Evolutionary conservation across 1,140 invertebrate species (phyloP), one percentile per base, ranked within the genome.

Genomic region (Drosophila virilis): DNA sequence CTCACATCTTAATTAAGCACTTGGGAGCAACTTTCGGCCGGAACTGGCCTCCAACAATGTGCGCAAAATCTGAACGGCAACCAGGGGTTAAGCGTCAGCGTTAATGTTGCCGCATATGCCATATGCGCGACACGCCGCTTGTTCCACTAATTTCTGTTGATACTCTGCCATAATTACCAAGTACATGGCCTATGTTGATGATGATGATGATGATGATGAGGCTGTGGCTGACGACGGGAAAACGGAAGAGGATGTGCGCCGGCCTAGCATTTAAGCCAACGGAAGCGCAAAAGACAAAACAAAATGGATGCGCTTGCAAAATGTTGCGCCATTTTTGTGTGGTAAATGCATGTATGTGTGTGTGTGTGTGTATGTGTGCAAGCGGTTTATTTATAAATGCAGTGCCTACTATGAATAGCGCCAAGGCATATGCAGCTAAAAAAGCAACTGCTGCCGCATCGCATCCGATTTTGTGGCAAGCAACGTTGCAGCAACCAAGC

Each of bases 311-410:
- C 83, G 86, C 84, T 74, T 83, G 73, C 83, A 68, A 70, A 83
- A 72, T 76, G 73, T 80, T 89, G 80, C 74, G 80, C 80, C 82
- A 86, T 78, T 86, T 78, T 70, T 68, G 69, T 62, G 40, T n/a
- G 50, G 9, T 28, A 46, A 50, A 51, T 50, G 40, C 35, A n/a
- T 55, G 22, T 17, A 17, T 32, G 8, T 38, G 55, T 60, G 42
- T 35, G 12, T 38, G 37, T 50, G 57, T 48, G 42, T 60, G 58
- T 58, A 58, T 68, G 50, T 43, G 46, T 50, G 42, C 45, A 57
- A 71, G 84, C 59, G 84, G 84, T 88, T 88, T 88, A 88, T 88
- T 88, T 88, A 88, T 88, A 88, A 88, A 88, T 88, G 73, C 79
- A 83, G 48, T 48, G 48, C 65, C 68, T 52, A 35, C 84, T 83